Evolutionary conservation across 2,888 invertebrate genomes (phyloP), one percentile per base, ranked within the genome.

Genomic region (Neoaliturus tenellus): DNA sequence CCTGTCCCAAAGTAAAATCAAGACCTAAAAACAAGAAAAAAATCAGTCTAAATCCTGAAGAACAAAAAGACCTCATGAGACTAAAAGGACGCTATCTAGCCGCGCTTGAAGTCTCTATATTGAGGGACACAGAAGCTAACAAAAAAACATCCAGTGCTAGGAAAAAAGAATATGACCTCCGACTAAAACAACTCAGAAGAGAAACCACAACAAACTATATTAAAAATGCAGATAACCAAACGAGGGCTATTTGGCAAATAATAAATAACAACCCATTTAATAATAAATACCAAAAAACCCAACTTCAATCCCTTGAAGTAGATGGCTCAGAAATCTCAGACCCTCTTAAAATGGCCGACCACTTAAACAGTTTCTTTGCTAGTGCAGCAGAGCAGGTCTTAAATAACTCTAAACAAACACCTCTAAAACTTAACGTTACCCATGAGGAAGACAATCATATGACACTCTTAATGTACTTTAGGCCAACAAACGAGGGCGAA

Each of bases 311-410:
- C 25, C 25, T 67, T 23, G 28, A 67, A 23, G 28, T 67, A 28
- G 67, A 67, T 23, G 67, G 67, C 17, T 67, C 67, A 67, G 25
- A n/a, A 67, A 67, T 28, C 8, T 23, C 67, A 67, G 67, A 67
- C 67, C 67, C 67, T 25, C 23, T 8, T 5, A 67, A 28, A 28
- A 67, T 67, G 25, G 67, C 67, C 8, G 67, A 67, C 17, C 31
- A 67, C 31, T 23, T 67, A 25, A 67, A 67, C 25, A 14, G 14
- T 25, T 67, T 67, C 67, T 67, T 67, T 28, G 67, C 67, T 28
- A 67, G 31, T 67, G 67, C 67, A 6, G 67, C 67, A 67, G 67
- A 67, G 6, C 67, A 67, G 31, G 31, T 67, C 31, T 25, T 67
- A 28, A 3, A n/a, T 25, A 28, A 28, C 28, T 67, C 67, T 31